These are phyloP conservation scores for Herpailurus yagouaroundi DNA, from an alignment of 2,113 vertebrate species.

Conservation along the genomic window DNA sequence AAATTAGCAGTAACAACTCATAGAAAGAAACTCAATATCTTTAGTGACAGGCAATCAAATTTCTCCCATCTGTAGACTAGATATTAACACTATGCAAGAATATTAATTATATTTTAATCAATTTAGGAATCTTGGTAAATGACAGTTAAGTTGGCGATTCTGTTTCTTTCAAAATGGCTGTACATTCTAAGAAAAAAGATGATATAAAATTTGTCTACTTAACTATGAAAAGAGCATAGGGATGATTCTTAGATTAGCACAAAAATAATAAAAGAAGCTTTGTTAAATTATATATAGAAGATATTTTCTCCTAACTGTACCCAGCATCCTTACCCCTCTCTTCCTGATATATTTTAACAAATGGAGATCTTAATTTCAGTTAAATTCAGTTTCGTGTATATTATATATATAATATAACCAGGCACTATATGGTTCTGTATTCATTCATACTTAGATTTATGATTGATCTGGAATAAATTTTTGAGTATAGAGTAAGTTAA, in stretches of 20 bases:
- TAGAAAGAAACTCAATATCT: neutral
- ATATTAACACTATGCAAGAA: neutral
- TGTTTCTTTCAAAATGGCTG: neutral
- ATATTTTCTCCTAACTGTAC: neutral
- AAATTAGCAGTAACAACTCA: neutral
- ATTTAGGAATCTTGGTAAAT: neutral
- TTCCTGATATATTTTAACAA: neutral
- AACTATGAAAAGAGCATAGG: neutral
- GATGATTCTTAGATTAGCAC: neutral
- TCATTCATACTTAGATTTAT: neutral
- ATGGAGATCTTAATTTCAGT: neutral
- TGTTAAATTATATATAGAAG: neutral
- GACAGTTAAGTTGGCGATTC: neutral
- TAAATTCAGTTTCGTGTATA: neutral
- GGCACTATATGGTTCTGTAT: neutral
- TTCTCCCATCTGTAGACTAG: neutral
- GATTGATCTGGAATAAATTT: neutral
- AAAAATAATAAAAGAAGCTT: neutral
- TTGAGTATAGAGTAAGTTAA: neutral
- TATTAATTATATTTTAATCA: neutral
- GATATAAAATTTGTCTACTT: neutral
- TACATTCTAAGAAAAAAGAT: neutral
- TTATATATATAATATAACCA: neutral
- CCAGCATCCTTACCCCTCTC: rapidly evolving
- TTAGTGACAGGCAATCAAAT: neutral